Evolutionary conservation across 2,888 invertebrate genomes (phyloP).

Genomic region (Caenorhabditis imperialis): DNA sequence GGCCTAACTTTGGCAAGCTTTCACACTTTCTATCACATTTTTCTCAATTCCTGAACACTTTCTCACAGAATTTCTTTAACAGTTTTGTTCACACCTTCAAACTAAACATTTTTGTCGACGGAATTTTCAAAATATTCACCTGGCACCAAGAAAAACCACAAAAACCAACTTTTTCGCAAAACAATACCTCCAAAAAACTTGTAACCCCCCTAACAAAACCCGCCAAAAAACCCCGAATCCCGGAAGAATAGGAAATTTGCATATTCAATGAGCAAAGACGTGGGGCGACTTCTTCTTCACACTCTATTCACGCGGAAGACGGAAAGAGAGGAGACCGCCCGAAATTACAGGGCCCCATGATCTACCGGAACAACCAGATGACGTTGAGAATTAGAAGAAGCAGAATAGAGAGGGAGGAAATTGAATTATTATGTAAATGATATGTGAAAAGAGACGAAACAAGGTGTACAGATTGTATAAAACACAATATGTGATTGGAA

Average conservation of each 20-base stretch:
- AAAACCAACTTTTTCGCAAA: neutral
- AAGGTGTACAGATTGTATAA: conserved; percentile 13
- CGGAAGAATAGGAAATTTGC: conserved; percentile 31
- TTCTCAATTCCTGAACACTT: too few species aligned
- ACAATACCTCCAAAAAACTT: neutral
- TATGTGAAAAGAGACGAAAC: conserved; percentile 27
- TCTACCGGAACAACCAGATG: conserved; percentile 3
- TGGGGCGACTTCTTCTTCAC: neutral
- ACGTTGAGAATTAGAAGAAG: neutral
- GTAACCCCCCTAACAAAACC: neutral
- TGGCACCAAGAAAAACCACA: conserved; percentile 1
- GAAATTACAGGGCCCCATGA: conserved; percentile 20
- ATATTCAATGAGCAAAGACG: conserved; percentile 44
- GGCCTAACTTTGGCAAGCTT: too few species aligned
- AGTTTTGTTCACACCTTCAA: too few species aligned
- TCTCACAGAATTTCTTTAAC: too few species aligned
- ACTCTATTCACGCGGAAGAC: conserved; percentile 10
- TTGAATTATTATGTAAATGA: conserved; percentile 43
- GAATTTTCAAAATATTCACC: too few species aligned
- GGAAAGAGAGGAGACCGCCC: conserved; percentile 20
- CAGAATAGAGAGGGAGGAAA: neutral
- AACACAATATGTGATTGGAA: conserved; percentile 37
- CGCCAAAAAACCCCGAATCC: conserved; percentile 4
- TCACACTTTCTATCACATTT: too few species aligned
- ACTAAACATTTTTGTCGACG: too few species aligned